These are phyloP conservation scores for Melanotaenia nigrans DNA, from an alignment of 2,797 vertebrate genomes.

Conservation along the genomic window DNA sequence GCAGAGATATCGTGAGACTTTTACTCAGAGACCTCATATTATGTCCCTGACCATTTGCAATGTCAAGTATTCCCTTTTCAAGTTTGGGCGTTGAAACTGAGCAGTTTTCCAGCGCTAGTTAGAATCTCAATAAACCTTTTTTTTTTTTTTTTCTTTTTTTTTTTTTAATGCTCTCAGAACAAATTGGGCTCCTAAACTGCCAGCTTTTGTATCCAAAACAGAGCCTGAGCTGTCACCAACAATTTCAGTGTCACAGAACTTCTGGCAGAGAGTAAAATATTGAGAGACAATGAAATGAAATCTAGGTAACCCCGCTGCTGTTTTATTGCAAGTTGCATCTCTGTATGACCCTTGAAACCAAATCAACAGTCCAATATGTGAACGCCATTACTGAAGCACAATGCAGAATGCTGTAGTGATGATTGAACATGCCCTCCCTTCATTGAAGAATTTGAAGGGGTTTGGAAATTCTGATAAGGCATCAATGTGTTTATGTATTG, in stretches of 20 bases:
- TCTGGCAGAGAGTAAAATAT: constrained; percentile 55
- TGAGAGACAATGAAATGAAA: constrained; percentile 43
- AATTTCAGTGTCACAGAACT: constrained; percentile 68
- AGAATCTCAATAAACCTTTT: not conserved
- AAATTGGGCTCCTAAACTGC: constrained; percentile 57
- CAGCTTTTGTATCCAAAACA: constrained; percentile 67
- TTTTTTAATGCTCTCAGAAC: constrained; percentile 33
- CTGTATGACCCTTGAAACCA: constrained; percentile 29
- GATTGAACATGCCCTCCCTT: constrained; percentile 13
- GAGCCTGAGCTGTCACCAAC: constrained; percentile 54
- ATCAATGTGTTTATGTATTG: constrained; percentile 50
- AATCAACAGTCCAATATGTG: not conserved
- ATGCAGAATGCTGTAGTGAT: not conserved
- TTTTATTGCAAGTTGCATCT: constrained; percentile 27
- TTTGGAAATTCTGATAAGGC: constrained; percentile 64
- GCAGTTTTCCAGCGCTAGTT: constrained; percentile 14
- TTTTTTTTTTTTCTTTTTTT: too few relatives aligned
- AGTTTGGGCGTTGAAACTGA: not conserved
- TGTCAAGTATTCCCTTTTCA: constrained; percentile 22
- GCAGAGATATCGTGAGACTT: too few relatives aligned
- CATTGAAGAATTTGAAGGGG: constrained; percentile 56
- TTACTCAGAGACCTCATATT: too few relatives aligned
- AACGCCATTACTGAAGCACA: constrained; percentile 1
- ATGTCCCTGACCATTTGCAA: constrained; percentile 8
- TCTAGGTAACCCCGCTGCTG: constrained; percentile 11